A percentile compares a stretch with the other conserved stretches of the same genome.
phyloP scores from a whole-genome alignment of 2,113 vertebrate genomes.

The Chaenogobius annularis region DNA sequence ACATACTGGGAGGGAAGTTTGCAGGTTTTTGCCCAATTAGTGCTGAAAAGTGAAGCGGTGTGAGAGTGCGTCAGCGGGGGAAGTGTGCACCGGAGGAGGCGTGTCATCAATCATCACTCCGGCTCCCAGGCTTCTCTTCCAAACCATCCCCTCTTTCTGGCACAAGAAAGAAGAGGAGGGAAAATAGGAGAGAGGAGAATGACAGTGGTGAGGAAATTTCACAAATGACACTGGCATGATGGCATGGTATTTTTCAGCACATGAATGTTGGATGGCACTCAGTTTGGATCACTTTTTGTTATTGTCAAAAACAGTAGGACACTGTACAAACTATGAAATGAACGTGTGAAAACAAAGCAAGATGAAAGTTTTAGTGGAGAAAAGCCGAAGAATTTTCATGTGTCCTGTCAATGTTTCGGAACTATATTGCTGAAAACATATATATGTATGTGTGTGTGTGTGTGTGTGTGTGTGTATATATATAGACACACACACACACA shows the following conservation, averaged over 20 bases:
- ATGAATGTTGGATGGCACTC: constrained; percentile 15
- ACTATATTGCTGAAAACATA: no score
- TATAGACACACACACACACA: no score
- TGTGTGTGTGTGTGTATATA: no score
- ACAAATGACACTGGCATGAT: constrained; percentile 38
- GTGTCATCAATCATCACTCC: constrained; percentile 80
- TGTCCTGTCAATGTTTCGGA: no score
- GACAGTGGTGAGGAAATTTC: constrained; percentile 47
- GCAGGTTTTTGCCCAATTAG: constrained; percentile 78
- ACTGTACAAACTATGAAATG: background rate
- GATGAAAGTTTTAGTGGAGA: background rate
- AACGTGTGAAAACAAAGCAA: background rate
- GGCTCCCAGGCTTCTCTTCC: constrained; percentile 61
- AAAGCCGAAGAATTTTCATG: no score
- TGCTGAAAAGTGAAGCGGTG: constrained; percentile 72
- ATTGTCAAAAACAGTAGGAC: background rate
- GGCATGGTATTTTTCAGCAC: background rate
- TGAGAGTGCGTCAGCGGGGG: constrained; percentile 73
- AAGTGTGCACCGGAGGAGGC: constrained; percentile 73
- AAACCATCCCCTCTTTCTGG: constrained; percentile 58
- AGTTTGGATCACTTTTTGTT: constrained; percentile 10
- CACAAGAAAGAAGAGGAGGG: constrained; percentile 47
- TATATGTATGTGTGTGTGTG: no score
- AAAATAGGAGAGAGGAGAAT: constrained; percentile 37
- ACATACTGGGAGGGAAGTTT: constrained; percentile 57